Base-by-base conservation (phyloP, 1,140 invertebrate genomes). In the Pygmarrhopalites habei region DNA sequence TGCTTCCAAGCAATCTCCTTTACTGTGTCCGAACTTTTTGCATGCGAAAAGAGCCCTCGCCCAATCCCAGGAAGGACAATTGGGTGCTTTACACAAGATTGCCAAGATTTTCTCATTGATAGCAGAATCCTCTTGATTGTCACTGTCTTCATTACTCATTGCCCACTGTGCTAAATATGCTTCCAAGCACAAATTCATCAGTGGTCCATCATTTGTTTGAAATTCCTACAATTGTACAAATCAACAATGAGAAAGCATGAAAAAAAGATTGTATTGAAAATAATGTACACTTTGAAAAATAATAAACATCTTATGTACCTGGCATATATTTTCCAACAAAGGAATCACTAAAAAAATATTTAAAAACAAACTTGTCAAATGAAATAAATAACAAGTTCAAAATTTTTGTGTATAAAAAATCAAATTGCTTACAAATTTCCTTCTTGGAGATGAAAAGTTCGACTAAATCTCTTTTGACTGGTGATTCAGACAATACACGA, bases 11-110 rank as follows among this genome's bases (percentile, higher is more conserved):
- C 32, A 35, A 35, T 58, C 62, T 67, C 68, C 66, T 66, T n/a
- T n/a, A n/a, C n/a, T n/a, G n/a, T n/a, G n/a, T n/a, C n/a, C n/a
- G n/a, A n/a, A n/a, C n/a, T n/a, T 68, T 68, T 71, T 71, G 49
- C 69, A 71, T 19, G 64, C 64, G 43, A 71, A 71, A 7, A 71
- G 32, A 26, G 69, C 66, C 23, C 69, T 26, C 23, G 69, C 51
- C 69, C 69, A 71, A 52, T 71, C 69, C 69, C 69, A 71, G 0
- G 64, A 35, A 21, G 66, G 64, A 65, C 69, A 71, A 28, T 71
- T 67, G 0, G 66, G 64, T 29, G 69, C 69, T 43, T 71, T 71
- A 1, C 62, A 57, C 14, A 71, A 30, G 12, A 71, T 23, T 7
- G 51, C 69, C 17, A 68, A 26, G 1, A 71, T 57, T 60, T 71